A percentile compares a stretch with the other conserved stretches of the same genome.
Evolutionary conservation across 1,140 invertebrate genomes (phyloP).

Genomic region (Bombus breviceps): DNA sequence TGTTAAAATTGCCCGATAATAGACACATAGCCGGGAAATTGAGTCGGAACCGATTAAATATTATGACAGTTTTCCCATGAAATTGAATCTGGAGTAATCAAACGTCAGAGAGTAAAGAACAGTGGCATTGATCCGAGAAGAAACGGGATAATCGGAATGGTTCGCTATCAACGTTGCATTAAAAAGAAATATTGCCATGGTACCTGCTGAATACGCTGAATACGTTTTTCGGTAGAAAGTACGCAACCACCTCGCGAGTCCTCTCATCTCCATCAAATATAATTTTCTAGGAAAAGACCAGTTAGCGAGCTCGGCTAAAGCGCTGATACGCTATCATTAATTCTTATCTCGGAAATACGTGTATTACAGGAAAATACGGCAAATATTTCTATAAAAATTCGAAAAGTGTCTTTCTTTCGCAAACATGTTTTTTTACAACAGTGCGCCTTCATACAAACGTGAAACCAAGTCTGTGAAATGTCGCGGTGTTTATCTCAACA

Average conservation of each 20-base stretch:
- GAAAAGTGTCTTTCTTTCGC: too few relatives aligned
- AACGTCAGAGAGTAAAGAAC: not conserved
- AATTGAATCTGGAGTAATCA: slow-evolving; percentile 14
- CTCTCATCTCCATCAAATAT: not conserved
- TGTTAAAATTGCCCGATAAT: not conserved
- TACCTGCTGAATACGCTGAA: too few relatives aligned
- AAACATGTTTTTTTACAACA: too few relatives aligned
- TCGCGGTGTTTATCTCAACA: too few relatives aligned
- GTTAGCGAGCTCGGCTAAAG: not conserved
- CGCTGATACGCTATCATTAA: too few relatives aligned
- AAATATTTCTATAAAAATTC: not conserved
- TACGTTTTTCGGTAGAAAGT: too few relatives aligned
- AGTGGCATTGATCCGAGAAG: not conserved
- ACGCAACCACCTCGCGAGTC: too few relatives aligned
- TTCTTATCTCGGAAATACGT: not conserved
- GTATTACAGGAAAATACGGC: not conserved
- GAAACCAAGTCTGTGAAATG: too few relatives aligned
- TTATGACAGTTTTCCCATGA: not conserved
- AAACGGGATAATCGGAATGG: not conserved
- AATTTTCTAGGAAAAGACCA: not conserved
- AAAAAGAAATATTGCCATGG: not conserved
- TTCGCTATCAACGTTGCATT: slow-evolving; percentile 1
- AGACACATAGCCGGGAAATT: not conserved
- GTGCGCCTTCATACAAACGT: too few relatives aligned
- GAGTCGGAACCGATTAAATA: slow-evolving; percentile 13